Base-by-base conservation (phyloP, 2,888 invertebrate genomes). In the Craniophora ligustri region DNA sequence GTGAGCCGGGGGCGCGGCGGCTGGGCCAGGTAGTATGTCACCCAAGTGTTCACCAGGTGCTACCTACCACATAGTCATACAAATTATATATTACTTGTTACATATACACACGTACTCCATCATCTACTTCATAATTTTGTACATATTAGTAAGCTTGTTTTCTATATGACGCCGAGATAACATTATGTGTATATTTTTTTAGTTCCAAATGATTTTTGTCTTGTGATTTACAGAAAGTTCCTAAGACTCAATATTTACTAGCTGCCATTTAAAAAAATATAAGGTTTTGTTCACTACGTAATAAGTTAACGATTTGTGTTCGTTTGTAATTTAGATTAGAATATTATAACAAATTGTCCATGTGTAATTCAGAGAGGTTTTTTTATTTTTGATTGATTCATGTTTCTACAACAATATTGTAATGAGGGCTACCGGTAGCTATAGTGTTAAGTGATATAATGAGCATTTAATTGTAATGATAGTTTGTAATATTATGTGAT, bases 211-310 rank as follows among this genome's bases (percentile, higher is more conserved):
- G 57, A 58, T 66, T 71, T 66, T 62, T 68, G 63, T 79, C 79
- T 82, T 82, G 82, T 87, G 84, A 87, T 87, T 86, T 85, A 86
- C 84, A 85, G 78, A 89, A 87, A 90, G 92, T 92, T 92, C 92
- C 92, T 92, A 91, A 84, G 79, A 85, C 82, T 86, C 84, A 82
- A 84, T 85, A 85, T 85, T 78, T 82, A 78, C 62, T 85, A 87
- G 87, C 87, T 91, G 91, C 91, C 92, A 91, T 91, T 88, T 86
- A 81, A 45, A 30, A 14, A 38, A 47, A 36, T 46, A 58, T 79
- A 78, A 80, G 76, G 58, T 81, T 79, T 72, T 68, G 78, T 82
- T 78, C 72, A 78, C 71, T 75, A 73, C 60, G 61, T 76, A 77
- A 77, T 81, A 79, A 77, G 71, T 64, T 66, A 54, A 77, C 57